Percentiles rank a stretch among this genome's conserved stretches.
Conservation (phyloP, 2,113 vertebrate genomes). For the Pelusios castaneus region DNA sequence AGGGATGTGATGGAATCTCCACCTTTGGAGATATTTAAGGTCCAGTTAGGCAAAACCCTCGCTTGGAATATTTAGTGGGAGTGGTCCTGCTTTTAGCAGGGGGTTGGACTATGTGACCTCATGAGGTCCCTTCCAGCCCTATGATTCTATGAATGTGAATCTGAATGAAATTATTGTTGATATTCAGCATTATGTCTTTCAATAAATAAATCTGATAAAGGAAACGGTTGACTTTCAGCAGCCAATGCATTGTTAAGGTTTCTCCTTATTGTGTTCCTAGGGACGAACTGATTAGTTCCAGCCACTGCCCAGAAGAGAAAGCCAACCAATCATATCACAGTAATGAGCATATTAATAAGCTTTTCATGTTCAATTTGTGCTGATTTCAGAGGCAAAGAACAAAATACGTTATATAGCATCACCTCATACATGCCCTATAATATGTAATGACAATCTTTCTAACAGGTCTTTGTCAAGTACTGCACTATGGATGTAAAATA, state of each 20-base stretch:
- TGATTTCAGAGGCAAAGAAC: neutral
- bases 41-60: too few species aligned
- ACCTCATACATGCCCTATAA: neutral
- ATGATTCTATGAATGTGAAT: conserved; percentile 35
- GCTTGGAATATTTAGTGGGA: too few species aligned
- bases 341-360: neutral
- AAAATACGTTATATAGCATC: neutral
- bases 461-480: neutral
- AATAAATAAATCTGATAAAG: conserved; percentile 14
- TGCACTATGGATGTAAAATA: neutral
- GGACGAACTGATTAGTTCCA: conserved; percentile 37
- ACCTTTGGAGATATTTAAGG: too few species aligned
- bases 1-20: too few species aligned
- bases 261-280: conserved; percentile 27
- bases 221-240: neutral
- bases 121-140: too few species aligned
- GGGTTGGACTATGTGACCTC: too few species aligned
- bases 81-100: too few species aligned
- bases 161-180: conserved; percentile 10
- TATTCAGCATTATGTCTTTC: neutral
- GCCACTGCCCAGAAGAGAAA: conserved; percentile 17
- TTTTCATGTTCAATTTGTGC: neutral
- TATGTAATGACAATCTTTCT: neutral
- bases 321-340: neutral
- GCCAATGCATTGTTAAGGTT: neutral